phyloP scores from a whole-genome alignment of 2,797 vertebrate species.

The Eulemur mongoz region DNA sequence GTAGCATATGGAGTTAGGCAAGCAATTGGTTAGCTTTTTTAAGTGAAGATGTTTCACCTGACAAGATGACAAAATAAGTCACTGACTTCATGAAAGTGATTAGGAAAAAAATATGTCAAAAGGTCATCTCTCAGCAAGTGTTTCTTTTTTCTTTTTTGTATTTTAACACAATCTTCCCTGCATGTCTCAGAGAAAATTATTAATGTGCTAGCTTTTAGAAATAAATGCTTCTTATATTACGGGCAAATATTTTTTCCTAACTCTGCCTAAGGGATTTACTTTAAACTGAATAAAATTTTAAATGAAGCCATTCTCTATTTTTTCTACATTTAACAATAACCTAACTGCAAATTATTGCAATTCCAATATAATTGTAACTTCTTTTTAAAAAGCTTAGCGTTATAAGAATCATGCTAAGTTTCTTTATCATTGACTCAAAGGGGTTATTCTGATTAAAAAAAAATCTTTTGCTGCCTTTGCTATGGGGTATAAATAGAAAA shows the following conservation, averaged over 20 bases:
- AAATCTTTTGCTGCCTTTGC: not conserved
- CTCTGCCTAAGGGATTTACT: conserved; percentile 11
- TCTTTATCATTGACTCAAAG: not conserved
- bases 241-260: not conserved
- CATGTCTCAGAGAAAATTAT: not conserved
- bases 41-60: not conserved
- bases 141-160: not conserved
- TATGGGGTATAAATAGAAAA: not conserved
- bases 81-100: not conserved
- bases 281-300: conserved; percentile 37
- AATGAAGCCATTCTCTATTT: not conserved
- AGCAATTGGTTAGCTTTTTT: not conserved
- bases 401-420: not conserved
- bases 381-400: not conserved
- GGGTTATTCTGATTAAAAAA: not conserved
- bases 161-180: not conserved
- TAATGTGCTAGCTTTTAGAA: not conserved
- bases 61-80: not conserved
- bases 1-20: not conserved
- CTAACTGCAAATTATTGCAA: not conserved
- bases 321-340: not conserved
- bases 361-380: not conserved
- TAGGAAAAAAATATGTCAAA: not conserved
- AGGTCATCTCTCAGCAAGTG: not conserved
- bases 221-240: not conserved